Evolutionary conservation across 2,888 invertebrate species (phyloP).

Genomic region (Lycia hirtaria): DNA sequence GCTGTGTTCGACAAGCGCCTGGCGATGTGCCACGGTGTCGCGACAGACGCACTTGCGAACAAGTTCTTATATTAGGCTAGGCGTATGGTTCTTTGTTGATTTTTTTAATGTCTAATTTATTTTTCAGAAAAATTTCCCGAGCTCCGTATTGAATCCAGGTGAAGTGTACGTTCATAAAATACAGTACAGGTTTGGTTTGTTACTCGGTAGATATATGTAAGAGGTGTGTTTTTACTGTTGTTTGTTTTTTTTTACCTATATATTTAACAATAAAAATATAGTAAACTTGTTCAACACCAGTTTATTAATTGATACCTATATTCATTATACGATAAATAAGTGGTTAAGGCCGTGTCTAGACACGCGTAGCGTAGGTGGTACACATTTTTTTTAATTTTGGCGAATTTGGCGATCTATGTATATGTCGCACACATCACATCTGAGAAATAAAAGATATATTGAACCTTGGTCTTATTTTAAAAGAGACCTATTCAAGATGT

Average conservation of each 20-base stretch:
- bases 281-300: not conserved
- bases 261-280: not conserved
- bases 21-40: too few relatives aligned
- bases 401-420: too few relatives aligned
- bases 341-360: too few relatives aligned
- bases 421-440: too few relatives aligned
- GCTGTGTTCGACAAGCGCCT: too few relatives aligned
- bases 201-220: slow-evolving; percentile 72
- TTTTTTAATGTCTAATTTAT: slow-evolving; percentile 8
- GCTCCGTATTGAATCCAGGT: slow-evolving; percentile 89
- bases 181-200: slow-evolving; percentile 89
- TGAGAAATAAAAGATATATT: too few relatives aligned
- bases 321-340: too few relatives aligned
- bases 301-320: not conserved
- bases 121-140: slow-evolving; percentile 90
- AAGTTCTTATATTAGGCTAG: not conserved
- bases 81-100: not conserved
- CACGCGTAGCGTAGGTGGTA: too few relatives aligned
- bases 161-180: slow-evolving; percentile 89
- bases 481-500: too few relatives aligned
- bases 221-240: not conserved
- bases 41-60: too few relatives aligned
- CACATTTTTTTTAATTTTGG: too few relatives aligned
- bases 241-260: not conserved
- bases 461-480: too few relatives aligned